Percentiles rank a stretch among this genome's conserved stretches.
Evolutionary conservation across 1,140 invertebrate species (phyloP).

Genomic region (Dendrolimus kikuchii): DNA sequence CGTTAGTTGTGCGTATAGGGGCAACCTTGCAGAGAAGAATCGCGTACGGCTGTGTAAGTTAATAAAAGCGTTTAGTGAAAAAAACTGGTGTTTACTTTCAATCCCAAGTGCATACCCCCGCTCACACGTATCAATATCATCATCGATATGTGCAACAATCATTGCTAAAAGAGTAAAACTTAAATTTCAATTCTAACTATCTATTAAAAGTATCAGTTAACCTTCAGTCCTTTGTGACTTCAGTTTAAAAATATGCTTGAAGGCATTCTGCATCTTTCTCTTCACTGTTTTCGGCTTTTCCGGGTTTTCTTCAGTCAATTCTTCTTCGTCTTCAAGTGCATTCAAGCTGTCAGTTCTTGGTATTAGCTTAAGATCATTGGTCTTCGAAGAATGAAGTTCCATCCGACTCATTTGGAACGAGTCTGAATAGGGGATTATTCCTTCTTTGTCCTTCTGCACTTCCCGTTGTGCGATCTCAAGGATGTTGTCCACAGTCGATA

Average conservation of each 20-base stretch:
- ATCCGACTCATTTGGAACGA: conserved; percentile 19
- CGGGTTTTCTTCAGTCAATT: conserved; percentile 2
- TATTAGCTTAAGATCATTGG: conserved; percentile 6
- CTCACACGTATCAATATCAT: no score
- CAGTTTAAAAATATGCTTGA: conserved; percentile 6
- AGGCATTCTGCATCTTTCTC: conserved; percentile 21
- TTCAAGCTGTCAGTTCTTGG: conserved; percentile 9
- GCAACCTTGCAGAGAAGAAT: no score
- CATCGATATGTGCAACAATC: no score
- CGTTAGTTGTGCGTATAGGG: no score
- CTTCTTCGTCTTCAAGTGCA: conserved; percentile 9
- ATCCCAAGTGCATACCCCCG: no score
- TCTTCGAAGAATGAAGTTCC: conserved; percentile 13
- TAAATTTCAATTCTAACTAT: no score
- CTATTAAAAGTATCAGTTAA: no score
- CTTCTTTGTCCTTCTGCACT: conserved; percentile 22
- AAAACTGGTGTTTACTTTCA: no score
- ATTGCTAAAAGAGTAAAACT: no score
- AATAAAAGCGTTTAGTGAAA: no score
- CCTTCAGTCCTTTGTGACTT: conserved; percentile 4
- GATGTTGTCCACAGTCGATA: conserved; percentile 34
- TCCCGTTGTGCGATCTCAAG: conserved; percentile 17
- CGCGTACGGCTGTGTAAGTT: no score
- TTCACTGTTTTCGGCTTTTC: conserved; percentile 12
- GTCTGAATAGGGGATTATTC: conserved; percentile 23